Base-by-base conservation (phyloP, 2,113 vertebrate species). In the Ia io region DNA sequence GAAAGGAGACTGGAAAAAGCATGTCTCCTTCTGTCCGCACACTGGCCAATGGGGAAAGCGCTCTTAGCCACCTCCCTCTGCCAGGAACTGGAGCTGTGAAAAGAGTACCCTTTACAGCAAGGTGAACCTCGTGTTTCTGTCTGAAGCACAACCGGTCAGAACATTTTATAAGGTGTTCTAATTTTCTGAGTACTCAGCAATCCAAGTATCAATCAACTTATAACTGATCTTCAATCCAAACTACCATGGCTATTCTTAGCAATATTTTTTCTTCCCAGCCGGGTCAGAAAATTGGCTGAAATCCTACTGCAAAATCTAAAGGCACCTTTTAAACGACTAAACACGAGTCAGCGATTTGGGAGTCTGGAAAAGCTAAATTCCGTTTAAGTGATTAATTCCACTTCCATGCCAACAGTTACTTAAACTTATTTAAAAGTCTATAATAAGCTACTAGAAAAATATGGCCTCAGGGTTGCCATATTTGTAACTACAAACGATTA, bases 71-170 rank as follows among this genome's bases (percentile, higher is more conserved):
- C 88, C 76, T 85, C 88, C 65, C 61, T 85, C 51, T 95, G 88
- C 71, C 95, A 92, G 90, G 88, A 95, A 96, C 65, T 92, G 49
- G 78, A 88, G 71, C 95, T 97, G 96, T 90, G 93, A 96, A 96
- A 96, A 93, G 96, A 93, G 44, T 44, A 94, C 47, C 73, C 30
- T 95, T 96, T 89, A 87, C 7, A 93, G 74, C 74, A 87, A 96
- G 44, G 78, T 63, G 91, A 95, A 93, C 79, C 35, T 76, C 32
- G 0, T 83, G 80, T 67, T 65, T 79, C 84, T 88, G 89, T 97
- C 70, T 87, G 88, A 95, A 71, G 67, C 73, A 93, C 40, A 94
- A 69, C 42, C 65, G 88, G 84, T 94, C 9, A 87, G 79, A 90
- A 91, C 74, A 88, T 49, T 40, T 59, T 59, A 56, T 67, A 92